These are phyloP conservation scores for Papilio polytes DNA, from an alignment of 1,140 invertebrate species.

Conservation along the genomic window DNA sequence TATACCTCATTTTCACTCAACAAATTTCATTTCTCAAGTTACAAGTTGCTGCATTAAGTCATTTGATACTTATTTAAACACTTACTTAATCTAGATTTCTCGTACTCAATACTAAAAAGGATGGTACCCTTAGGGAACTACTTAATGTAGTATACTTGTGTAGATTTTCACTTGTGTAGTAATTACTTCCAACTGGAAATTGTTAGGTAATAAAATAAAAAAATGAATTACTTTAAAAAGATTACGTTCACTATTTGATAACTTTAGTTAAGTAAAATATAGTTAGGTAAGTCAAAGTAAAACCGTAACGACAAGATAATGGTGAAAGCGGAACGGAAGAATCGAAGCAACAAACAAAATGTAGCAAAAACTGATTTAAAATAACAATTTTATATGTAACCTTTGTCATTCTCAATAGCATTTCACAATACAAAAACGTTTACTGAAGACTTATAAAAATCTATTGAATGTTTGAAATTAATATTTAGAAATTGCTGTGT, in stretches of 20 bases:
- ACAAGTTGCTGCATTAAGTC: too few relatives aligned
- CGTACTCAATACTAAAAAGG: too few relatives aligned
- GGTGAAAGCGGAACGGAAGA: conserved; percentile 7
- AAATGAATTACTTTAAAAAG: neutral
- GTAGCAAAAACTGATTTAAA: neutral
- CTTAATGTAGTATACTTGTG: too few relatives aligned
- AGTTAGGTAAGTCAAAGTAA: neutral
- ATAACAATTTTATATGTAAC: neutral
- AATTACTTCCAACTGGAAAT: neutral
- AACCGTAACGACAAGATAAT: neutral
- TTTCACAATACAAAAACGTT: neutral
- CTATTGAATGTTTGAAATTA: neutral
- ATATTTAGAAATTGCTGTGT: neutral
- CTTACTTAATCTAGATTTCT: too few relatives aligned
- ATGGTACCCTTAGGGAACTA: too few relatives aligned
- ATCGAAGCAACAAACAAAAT: neutral
- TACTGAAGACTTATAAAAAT: neutral
- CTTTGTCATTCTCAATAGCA: neutral
- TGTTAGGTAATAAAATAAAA: conserved; percentile 6
- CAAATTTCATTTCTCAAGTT: too few relatives aligned
- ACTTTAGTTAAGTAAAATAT: neutral
- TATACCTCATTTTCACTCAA: too few relatives aligned
- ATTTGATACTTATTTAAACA: too few relatives aligned
- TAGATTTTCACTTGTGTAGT: too few relatives aligned
- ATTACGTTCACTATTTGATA: neutral